A percentile compares a stretch with the other conserved stretches of the same genome.
These are phyloP conservation scores for Varroa destructor DNA, from an alignment of 1,140 invertebrate species.

Conservation along the genomic window DNA sequence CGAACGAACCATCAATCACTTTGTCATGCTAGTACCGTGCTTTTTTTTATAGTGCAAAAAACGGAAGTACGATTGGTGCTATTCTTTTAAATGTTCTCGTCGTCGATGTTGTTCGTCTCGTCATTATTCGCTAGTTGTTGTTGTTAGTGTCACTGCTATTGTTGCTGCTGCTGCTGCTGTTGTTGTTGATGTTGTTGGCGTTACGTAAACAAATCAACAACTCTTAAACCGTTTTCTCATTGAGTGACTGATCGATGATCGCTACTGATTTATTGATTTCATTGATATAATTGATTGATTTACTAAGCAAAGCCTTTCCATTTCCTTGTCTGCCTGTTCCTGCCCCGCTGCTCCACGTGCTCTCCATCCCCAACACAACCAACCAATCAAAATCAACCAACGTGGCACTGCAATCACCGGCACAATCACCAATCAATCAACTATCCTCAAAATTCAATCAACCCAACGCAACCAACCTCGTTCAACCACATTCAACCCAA, in stretches of 20 bases:
- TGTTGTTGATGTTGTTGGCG: neutral
- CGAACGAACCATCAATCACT: too few species aligned
- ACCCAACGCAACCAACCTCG: too few species aligned
- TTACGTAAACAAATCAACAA: neutral
- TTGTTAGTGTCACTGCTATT: neutral
- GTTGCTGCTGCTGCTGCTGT: conserved; percentile 10
- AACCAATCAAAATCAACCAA: neutral
- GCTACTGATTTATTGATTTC: neutral
- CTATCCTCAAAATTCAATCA: too few species aligned
- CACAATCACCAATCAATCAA: conserved; percentile 7
- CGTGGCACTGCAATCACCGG: conserved; percentile 12
- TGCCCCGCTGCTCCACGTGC: conserved; percentile 7
- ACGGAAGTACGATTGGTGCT: too few species aligned
- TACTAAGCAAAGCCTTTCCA: conserved; percentile 27
- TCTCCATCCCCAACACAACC: too few species aligned
- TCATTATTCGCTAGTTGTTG: neutral
- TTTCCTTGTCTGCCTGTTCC: conserved; percentile 28
- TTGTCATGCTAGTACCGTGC: too few species aligned
- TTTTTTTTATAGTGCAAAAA: too few species aligned
- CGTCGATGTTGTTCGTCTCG: neutral
- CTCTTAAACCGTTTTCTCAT: too few species aligned
- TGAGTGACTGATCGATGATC: too few species aligned
- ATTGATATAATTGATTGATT: conserved; percentile 15
- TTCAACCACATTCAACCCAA: too few species aligned
- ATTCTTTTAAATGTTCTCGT: neutral